A percentile compares a stretch with the other conserved stretches of the same genome.
phyloP scores from a whole-genome alignment of 2,113 vertebrate species.

The Misgurnus mizolepis region DNA sequence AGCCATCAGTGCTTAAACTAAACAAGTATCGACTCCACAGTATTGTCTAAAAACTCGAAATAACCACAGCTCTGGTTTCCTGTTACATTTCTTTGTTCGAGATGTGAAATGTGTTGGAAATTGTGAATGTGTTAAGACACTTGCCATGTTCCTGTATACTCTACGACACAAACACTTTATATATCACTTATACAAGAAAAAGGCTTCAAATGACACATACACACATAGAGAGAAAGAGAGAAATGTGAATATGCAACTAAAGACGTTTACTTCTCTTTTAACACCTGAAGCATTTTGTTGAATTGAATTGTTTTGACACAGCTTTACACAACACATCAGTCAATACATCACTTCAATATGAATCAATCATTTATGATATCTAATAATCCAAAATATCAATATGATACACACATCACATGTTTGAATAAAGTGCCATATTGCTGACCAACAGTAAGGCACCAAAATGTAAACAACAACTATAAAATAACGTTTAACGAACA shows the following conservation, averaged over 20 bases:
- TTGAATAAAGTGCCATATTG: too few relatives aligned
- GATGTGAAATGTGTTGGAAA: neutral
- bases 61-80: conserved; percentile 9
- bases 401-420: neutral
- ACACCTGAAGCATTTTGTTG: neutral
- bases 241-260: neutral
- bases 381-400: neutral
- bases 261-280: neutral
- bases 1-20: neutral
- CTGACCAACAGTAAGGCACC: too few relatives aligned
- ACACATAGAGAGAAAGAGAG: neutral
- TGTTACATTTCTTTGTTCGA: neutral
- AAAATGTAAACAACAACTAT: too few relatives aligned
- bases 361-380: neutral
- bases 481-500: neutral
- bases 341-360: neutral
- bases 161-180: neutral
- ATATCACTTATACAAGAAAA: too few relatives aligned
- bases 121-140: neutral
- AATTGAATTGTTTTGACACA: too few relatives aligned
- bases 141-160: neutral
- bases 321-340: too few relatives aligned
- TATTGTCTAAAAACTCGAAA: neutral
- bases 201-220: too few relatives aligned
- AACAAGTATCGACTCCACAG: neutral